phyloP scores from a whole-genome alignment of 2,113 vertebrate genomes.

The Ramphastos sulfuratus region DNA sequence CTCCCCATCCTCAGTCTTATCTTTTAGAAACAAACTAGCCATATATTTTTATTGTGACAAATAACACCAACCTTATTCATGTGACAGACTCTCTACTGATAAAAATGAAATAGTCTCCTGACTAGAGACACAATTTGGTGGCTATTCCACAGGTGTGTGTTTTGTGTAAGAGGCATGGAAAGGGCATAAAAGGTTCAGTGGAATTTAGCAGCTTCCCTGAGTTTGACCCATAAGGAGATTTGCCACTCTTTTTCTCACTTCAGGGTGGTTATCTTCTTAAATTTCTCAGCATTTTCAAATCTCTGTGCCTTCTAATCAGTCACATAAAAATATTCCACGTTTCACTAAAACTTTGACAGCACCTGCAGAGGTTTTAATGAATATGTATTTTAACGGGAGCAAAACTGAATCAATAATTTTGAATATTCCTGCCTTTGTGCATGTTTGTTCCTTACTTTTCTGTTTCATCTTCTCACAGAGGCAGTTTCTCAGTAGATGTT shows the following conservation, averaged over 20 bases:
- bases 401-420: constrained; percentile 9
- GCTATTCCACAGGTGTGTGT: neutral
- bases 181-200: neutral
- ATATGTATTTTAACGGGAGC: constrained; percentile 25
- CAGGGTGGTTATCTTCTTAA: neutral
- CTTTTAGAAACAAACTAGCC: neutral
- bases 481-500: neutral
- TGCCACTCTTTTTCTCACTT: neutral
- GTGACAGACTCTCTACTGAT: neutral
- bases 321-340: neutral
- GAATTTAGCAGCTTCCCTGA: neutral
- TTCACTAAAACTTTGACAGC: neutral
- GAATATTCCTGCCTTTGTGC: neutral
- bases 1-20: neutral
- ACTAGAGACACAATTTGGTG: neutral
- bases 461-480: neutral
- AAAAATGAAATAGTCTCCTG: neutral
- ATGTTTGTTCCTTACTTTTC: neutral
- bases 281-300: neutral
- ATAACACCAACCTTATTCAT: neutral
- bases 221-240: neutral
- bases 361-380: constrained; percentile 25
- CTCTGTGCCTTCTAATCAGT: neutral
- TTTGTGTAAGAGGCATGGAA: neutral
- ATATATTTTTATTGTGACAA: neutral